A percentile compares a stretch with the other conserved stretches of the same genome.
Conservation (phyloP, 2,888 invertebrate species). For the Trissolcus brochymenae region DNA sequence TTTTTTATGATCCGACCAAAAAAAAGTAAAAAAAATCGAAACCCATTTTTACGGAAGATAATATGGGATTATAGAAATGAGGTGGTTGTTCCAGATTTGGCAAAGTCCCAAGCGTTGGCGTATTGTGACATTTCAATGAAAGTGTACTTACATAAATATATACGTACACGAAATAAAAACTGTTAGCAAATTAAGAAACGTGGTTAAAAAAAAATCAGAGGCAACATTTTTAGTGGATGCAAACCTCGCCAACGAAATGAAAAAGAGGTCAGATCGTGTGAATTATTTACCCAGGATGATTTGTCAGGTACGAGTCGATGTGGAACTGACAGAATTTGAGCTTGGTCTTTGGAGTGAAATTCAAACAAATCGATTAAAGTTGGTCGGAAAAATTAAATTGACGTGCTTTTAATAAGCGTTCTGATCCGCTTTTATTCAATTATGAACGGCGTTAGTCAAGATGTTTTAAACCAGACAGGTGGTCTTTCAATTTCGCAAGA, state of each 20-base stretch:
- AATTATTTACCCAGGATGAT: neutral
- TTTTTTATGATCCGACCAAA: neutral
- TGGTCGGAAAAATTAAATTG: conserved; percentile 4
- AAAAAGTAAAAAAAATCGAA: conserved; percentile 17
- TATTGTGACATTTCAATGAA: conserved; percentile 50
- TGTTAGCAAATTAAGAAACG: conserved; percentile 17
- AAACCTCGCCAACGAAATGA: conserved; percentile 8
- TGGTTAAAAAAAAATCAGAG: too few relatives aligned
- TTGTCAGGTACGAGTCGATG: neutral
- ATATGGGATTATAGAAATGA: conserved; percentile 52
- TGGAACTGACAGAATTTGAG: neutral
- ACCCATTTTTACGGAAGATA: conserved; percentile 38
- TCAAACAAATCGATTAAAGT: conserved; percentile 6
- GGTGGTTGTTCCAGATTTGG: conserved; percentile 53
- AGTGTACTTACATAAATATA: conserved; percentile 33
- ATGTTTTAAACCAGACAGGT: conserved; percentile 22
- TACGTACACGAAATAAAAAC: conserved; percentile 14
- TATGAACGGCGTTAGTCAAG: conserved; percentile 13
- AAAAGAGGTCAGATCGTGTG: conserved; percentile 2
- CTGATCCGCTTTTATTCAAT: conserved; percentile 18
- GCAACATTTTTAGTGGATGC: neutral
- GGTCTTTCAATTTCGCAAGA: conserved; percentile 14
- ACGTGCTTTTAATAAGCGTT: conserved; percentile 4
- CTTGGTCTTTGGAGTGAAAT: neutral
- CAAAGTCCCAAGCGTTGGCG: conserved; percentile 47